Conservation (phyloP, 1,140 invertebrate genomes). For the Hetaerina americana region DNA sequence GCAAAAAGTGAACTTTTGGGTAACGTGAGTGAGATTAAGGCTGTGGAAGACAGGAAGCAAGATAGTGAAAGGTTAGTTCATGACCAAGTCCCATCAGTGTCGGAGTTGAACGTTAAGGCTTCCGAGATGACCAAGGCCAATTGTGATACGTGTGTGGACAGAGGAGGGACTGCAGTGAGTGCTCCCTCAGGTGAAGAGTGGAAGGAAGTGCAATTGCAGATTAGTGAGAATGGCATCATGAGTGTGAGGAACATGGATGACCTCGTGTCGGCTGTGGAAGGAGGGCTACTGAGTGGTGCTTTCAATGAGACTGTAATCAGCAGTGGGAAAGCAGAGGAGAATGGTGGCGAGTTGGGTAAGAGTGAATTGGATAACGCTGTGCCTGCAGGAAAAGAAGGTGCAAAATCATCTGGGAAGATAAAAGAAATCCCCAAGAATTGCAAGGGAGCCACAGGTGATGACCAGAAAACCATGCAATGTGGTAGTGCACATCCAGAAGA, state of each 20-base stretch:
- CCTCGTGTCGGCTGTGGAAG: not conserved
- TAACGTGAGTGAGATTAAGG: not conserved
- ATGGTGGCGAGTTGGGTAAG: not conserved
- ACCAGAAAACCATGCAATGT: not conserved
- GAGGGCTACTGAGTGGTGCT: not conserved
- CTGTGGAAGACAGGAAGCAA: not conserved
- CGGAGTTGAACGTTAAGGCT: not conserved
- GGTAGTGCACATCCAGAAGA: too few relatives aligned
- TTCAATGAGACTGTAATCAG: not conserved
- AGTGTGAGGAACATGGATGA: constrained; percentile 38
- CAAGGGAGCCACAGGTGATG: not conserved
- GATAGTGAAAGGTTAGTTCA: constrained; percentile 6
- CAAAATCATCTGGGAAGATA: too few relatives aligned
- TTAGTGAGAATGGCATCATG: constrained; percentile 55
- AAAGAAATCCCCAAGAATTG: not conserved
- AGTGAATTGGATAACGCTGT: not conserved
- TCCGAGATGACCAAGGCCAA: not conserved
- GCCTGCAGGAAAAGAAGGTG: not conserved
- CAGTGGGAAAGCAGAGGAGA: constrained; percentile 3
- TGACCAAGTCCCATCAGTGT: not conserved
- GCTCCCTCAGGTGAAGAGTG: constrained; percentile 31
- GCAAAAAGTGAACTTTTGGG: not conserved
- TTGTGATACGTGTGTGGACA: not conserved
- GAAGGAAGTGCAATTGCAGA: constrained; percentile 54
- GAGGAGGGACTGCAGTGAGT: too few relatives aligned